A percentile compares a stretch with the other conserved stretches of the same genome.
Conservation (phyloP, 1,140 invertebrate species). For the Drosophila melanica region DNA sequence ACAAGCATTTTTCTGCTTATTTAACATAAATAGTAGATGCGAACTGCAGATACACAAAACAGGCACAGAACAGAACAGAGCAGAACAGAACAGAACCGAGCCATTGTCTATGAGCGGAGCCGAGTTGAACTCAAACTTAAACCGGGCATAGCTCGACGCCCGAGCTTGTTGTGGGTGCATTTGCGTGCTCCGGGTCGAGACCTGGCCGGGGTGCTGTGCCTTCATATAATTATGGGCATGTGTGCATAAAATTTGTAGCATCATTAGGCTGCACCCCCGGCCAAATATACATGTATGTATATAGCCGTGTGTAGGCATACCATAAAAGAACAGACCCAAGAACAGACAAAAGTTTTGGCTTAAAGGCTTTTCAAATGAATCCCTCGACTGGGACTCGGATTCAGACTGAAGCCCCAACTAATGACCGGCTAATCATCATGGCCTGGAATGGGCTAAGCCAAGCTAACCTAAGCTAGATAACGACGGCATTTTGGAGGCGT, state of each 20-base stretch:
- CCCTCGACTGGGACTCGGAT: conserved; percentile 48
- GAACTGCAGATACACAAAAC: conserved; percentile 61
- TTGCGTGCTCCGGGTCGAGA: conserved; percentile 9
- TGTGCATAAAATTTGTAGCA: conserved; percentile 80
- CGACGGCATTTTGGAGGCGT: conserved; percentile 35
- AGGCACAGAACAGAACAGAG: neutral
- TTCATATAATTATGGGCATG: conserved; percentile 73
- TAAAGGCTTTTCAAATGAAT: conserved; percentile 82
- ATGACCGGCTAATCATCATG: conserved; percentile 81
- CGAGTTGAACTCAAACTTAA: neutral
- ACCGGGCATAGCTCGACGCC: neutral
- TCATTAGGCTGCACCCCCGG: conserved; percentile 80
- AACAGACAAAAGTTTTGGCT: conserved; percentile 68
- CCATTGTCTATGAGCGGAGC: conserved; percentile 16
- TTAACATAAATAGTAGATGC: conserved; percentile 78
- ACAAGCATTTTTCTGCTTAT: conserved; percentile 65
- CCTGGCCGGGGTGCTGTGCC: conserved; percentile 4
- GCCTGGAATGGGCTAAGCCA: conserved; percentile 40
- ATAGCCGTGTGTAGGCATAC: conserved; percentile 14
- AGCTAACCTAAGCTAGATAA: conserved; percentile 71
- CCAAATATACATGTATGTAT: conserved; percentile 48
- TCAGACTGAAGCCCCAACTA: conserved; percentile 50
- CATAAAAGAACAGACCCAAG: conserved; percentile 30
- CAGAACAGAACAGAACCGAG: conserved; percentile 3
- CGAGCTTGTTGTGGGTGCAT: conserved; percentile 44